Conservation (phyloP, 2,113 vertebrate species). For the Pluvianellus socialis region DNA sequence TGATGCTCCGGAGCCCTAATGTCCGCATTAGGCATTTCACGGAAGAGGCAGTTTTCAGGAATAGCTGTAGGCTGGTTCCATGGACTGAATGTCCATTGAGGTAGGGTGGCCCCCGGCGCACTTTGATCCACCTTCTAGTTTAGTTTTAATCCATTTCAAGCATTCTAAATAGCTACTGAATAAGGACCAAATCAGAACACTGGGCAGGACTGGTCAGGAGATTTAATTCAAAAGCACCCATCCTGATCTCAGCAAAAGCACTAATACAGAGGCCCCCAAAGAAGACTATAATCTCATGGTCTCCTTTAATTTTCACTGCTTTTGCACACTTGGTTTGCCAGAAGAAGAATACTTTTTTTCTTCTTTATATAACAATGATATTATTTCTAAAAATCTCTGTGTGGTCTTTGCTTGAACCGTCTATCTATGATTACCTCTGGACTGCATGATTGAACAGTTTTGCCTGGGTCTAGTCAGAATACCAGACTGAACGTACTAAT, state of each 20-base stretch:
- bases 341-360: neutral
- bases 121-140: neutral
- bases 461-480: neutral
- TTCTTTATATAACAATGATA: neutral
- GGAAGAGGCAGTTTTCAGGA: neutral
- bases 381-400: neutral
- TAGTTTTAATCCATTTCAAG: neutral
- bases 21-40: neutral
- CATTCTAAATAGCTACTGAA: neutral
- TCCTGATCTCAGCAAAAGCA: neutral
- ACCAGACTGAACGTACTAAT: neutral
- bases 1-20: neutral
- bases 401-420: neutral
- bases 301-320: neutral
- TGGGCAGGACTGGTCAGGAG: fast-evolving
- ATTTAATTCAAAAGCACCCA: neutral
- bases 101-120: neutral
- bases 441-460: neutral
- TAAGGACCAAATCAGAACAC: neutral
- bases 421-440: neutral
- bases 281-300: neutral
- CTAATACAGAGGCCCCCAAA: neutral
- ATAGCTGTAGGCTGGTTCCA: neutral
- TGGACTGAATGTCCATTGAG: neutral
- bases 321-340: neutral